Conservation (phyloP, 1,140 invertebrate genomes). For the Parapsyche elsis region DNA sequence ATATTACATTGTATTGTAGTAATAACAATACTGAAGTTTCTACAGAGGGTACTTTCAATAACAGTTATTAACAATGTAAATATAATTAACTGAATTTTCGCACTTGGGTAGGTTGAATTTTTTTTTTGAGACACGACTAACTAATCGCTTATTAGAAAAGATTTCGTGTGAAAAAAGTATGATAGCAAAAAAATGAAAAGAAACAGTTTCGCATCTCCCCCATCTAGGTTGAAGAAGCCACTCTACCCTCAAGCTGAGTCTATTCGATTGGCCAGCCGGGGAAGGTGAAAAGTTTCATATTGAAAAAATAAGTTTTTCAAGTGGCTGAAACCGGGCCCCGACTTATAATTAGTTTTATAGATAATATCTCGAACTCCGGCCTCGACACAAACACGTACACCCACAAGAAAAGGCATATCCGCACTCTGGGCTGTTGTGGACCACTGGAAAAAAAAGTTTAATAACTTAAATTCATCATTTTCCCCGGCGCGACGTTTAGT, state of each 20-base stretch:
- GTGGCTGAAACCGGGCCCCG: slow-evolving; percentile 13
- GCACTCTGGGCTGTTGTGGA: slow-evolving; percentile 1
- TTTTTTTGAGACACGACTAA: background rate
- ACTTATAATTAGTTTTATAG: slow-evolving; percentile 44
- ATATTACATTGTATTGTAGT: background rate
- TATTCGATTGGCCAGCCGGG: slow-evolving; percentile 9
- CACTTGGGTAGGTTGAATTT: no score
- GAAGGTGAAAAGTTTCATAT: slow-evolving; percentile 42
- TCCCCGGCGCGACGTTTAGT: slow-evolving; percentile 6
- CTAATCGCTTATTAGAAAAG: slow-evolving; percentile 25
- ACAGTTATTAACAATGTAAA: no score
- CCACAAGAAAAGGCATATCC: background rate
- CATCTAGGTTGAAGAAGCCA: background rate
- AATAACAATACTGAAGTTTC: background rate
- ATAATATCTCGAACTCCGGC: slow-evolving; percentile 37
- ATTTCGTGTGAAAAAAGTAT: background rate
- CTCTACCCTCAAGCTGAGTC: background rate
- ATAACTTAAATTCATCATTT: slow-evolving; percentile 30
- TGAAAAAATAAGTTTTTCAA: slow-evolving; percentile 40
- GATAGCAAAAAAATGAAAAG: slow-evolving; percentile 11
- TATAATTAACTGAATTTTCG: no score
- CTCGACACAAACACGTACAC: slow-evolving; percentile 16
- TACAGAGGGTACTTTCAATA: no score
- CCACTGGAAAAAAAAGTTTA: slow-evolving; percentile 22
- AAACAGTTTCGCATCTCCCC: slow-evolving; percentile 23